Base-by-base conservation (phyloP, 2,113 vertebrate genomes). In the Motacilla tschutschensis region DNA sequence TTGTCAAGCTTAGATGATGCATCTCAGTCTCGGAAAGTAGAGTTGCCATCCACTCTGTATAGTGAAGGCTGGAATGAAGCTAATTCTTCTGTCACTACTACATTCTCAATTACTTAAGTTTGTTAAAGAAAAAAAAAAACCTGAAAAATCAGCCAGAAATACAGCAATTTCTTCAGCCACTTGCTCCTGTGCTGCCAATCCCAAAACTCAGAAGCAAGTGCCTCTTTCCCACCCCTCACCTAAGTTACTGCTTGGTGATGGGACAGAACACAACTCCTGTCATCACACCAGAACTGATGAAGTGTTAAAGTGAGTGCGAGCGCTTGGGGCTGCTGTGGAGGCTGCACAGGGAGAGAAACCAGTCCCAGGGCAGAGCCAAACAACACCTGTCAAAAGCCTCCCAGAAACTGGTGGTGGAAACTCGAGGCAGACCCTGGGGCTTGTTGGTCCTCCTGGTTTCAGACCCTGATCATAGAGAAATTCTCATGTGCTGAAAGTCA, bases 251-350 rank as follows among this genome's bases (percentile, higher is more conserved):
- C 87, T 86, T 85, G 83, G 74, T 93, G 88, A 90, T 2, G 5
- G 53, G 87, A 74, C 85, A 93, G 87, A 94, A 48, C 69, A 83
- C 47, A 78, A 41, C 88, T 93, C 75, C 90, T 95, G 92, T 88
- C 90, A 90, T 81, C 9, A 2, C 75, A 65, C 77, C 88, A 50
- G 83, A 83, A 90, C 88, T 92, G 93, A 96, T 76, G 94, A 94
- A 88, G 90, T 88, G 88, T 90, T 94, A 87, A 93, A 94, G 84
- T 1, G 1, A 62, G 84, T 26, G 65, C 16, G 53, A 33, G 93
- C 15, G 12, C 93, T 95, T 62, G 58, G 78, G 76, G 8, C 12
- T 95, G 87, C 89, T 88, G 33, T 6, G 75, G 84, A 91, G 80
- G 79, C 72, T 86, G 83, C 14, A 55, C 74, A 71, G 55, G 82